Evolutionary conservation across 2,797 vertebrate species (phyloP).

Genomic region (Eleutherodactylus coqui): DNA sequence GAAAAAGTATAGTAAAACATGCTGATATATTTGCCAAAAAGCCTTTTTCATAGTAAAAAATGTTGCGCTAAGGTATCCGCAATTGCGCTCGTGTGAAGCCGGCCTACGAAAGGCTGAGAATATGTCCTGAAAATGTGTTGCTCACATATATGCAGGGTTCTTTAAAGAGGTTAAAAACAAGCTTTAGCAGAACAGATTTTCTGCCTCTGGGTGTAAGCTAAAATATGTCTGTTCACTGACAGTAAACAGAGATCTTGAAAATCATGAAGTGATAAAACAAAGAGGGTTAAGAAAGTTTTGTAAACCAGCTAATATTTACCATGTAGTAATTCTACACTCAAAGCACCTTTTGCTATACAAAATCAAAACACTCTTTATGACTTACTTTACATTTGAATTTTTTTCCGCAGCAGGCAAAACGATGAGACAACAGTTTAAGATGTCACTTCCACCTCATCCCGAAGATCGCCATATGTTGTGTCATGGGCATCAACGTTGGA

Average conservation of each 20-base stretch:
- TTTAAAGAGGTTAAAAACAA: neutral
- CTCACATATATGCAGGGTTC: neutral
- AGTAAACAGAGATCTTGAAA: neutral
- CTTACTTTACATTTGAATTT: neutral
- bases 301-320: neutral
- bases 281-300: neutral
- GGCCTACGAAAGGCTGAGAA: neutral
- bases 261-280: neutral
- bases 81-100: too few relatives aligned
- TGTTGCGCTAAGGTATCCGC: too few relatives aligned
- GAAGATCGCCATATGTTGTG: neutral
- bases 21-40: too few relatives aligned
- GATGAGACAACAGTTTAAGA: neutral
- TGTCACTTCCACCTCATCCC: neutral
- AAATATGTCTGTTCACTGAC: neutral
- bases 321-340: too few relatives aligned
- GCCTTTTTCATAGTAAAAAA: too few relatives aligned
- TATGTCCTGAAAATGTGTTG: neutral
- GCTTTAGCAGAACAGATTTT: neutral
- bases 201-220: neutral
- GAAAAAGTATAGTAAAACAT: too few relatives aligned
- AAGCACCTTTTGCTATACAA: neutral
- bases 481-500: neutral
- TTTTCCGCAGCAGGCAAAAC: conserved; percentile 4
- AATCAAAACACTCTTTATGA: neutral